Base-by-base conservation (phyloP, 2,888 invertebrate species). In the Heliothis peltigera region DNA sequence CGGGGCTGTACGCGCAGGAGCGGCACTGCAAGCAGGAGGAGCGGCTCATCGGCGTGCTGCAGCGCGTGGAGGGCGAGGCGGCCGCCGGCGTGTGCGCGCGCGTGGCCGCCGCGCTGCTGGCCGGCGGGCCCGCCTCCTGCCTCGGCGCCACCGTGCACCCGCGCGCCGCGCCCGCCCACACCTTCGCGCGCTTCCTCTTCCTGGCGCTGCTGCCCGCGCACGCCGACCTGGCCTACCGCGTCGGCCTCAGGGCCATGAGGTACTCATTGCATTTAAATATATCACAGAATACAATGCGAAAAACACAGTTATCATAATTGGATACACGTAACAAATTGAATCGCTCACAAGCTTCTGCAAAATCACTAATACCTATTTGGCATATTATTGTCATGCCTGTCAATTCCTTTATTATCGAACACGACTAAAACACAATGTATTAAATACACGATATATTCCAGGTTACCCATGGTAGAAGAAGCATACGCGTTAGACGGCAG, bases 131-230 rank as follows among this genome's bases (percentile, higher is more conserved):
- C 0, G 96, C 96, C 8, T 97, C 97, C 75, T 97, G 97, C 42
- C 95, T 98, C 21, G 97, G 97, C 22, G 90, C 95, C 18, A 86
- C 90, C n/a, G 97, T 98, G 74, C 97, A 97, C 88, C 97, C 97
- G 0, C 97, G 98, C 80, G 97, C 97, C 43, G 97, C 97, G 77
- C 98, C 98, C 18, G 97, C 98, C 96, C 98, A 98, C 87, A 97
- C 97, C 46, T 97, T 98, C 91, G 98, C 98, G 10, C 90, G 97
- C 75, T 98, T 97, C 91, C 95, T 98, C 74, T 98, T 98, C 94
- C 96, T 97, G 32, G 96, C 97, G 25, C 94, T 98, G 73, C 94
- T 98, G 81, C 96, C 97, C 51, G 96, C 96, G 75, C 97, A 98
- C 87, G 96, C 97, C 0, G 97, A 98, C 83, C 94, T 98, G 74